Evolutionary conservation across 64 coral and sea anemone genomes (phyloP).

Genomic region (Cladopsammia gracilis): DNA sequence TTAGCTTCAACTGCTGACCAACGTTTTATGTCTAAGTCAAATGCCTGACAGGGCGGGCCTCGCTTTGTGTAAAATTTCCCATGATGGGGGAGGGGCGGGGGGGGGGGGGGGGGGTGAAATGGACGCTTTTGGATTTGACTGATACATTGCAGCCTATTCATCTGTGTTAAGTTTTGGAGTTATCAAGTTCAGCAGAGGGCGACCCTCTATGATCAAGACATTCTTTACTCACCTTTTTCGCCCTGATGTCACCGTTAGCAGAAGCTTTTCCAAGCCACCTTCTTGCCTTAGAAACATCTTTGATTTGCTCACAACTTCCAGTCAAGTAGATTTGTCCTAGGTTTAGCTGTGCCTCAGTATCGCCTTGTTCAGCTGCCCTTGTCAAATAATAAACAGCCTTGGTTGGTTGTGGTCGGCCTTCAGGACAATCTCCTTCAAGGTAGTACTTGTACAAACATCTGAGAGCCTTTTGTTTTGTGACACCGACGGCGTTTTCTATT

Average conservation of each 20-base stretch:
- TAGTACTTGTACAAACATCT: slow-evolving; percentile 57
- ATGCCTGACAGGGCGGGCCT: too few species aligned
- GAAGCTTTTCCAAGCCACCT: slow-evolving; percentile 76
- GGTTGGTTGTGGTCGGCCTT: slow-evolving; percentile 65
- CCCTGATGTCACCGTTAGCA: slow-evolving; percentile 28
- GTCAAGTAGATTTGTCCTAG: slow-evolving; percentile 68
- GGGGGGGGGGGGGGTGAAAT: too few species aligned
- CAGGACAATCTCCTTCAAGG: slow-evolving; percentile 75
- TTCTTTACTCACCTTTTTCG: slow-evolving; percentile 54
- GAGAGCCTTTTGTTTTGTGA: slow-evolving; percentile 29
- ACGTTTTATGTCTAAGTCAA: too few species aligned
- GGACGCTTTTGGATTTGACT: too few species aligned
- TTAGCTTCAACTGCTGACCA: too few species aligned
- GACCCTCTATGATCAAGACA: too few species aligned
- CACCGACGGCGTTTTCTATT: neutral
- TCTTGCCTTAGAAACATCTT: slow-evolving; percentile 37
- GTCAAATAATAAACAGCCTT: slow-evolving; percentile 86
- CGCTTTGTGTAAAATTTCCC: too few species aligned
- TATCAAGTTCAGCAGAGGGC: too few species aligned
- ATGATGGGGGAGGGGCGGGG: too few species aligned
- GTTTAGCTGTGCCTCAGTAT: slow-evolving; percentile 60
- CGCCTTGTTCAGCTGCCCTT: slow-evolving; percentile 71
- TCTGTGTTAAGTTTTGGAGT: too few species aligned
- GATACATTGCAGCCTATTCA: too few species aligned
- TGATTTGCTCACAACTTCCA: slow-evolving; percentile 62